Conservation (phyloP, 2,797 vertebrate genomes). For the Notoglanidium macrostoma region DNA sequence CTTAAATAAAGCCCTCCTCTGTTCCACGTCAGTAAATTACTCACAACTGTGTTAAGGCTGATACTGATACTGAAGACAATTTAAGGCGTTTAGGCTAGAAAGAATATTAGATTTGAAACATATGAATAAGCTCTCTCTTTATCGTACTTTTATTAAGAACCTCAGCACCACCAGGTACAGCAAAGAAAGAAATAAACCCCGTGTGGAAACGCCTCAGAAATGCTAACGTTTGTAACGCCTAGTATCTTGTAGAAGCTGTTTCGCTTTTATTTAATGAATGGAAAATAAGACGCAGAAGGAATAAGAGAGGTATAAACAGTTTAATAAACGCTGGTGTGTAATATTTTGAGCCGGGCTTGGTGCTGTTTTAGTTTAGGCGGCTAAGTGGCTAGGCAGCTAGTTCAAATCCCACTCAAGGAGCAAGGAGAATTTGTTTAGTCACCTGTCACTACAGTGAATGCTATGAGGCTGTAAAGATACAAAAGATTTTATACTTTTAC, state of each 20-base stretch:
- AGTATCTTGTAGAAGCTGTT: neutral
- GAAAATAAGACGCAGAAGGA: neutral
- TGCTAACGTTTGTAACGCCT: neutral
- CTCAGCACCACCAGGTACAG: neutral
- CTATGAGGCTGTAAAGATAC: neutral
- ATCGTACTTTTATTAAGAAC: neutral
- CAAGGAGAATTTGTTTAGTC: neutral
- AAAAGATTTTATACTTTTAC: neutral
- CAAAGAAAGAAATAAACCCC: neutral
- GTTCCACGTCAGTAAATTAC: conserved; percentile 15
- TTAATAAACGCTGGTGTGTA: neutral
- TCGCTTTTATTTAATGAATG: neutral
- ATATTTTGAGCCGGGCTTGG: neutral
- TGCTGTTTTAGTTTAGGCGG: neutral
- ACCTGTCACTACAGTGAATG: neutral
- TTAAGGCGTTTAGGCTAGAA: neutral
- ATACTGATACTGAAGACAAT: neutral
- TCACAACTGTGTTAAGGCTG: neutral
- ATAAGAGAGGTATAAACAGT: neutral
- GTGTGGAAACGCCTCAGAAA: neutral
- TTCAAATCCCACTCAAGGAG: neutral
- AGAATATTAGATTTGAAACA: too few species aligned
- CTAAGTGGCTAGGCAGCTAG: neutral
- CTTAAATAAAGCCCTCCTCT: neutral
- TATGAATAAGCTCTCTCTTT: neutral